Evolutionary conservation across 53 echinoderm and acorn worm species (phyloP), one percentile per base, ranked within the genome.

Genomic region (Mesocentrotus franciscanus): DNA sequence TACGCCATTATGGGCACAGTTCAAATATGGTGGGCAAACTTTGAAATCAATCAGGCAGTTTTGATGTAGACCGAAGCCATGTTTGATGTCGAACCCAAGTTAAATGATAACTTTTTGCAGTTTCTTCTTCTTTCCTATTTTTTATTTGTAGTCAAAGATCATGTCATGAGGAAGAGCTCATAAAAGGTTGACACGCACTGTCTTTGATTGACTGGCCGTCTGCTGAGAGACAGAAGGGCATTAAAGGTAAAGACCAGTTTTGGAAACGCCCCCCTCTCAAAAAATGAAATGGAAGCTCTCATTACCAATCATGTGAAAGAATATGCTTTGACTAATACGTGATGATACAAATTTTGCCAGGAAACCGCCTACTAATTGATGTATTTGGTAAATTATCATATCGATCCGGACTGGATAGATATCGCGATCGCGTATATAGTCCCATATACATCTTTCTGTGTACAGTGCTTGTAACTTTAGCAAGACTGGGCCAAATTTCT

Each of bases 61-160:
- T 87, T 58, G 87, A 87, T 87, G 87, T 87, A 58, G 87, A 58
- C 87, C 87, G 87, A 87, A 87, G 87, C 87, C 87, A 87, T 87
- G 87, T 87, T 87, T 87, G 87, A 87, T 58, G 39, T 22, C 29
- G n/a, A 58, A 27, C 87, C 57, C 8, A 26, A 87, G 87, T 87
- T 87, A 87, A 58, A 87, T 56, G 87, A 87, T 87, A 58, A 55
- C 33, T 36, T 81, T 18, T 24, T 10, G 87, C 49, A 58, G 4
- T 87, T 27, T 87, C 20, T n/a, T 56, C 20, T 85, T 24, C 2
- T 55, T 55, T 85, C 14, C 13, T 39, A 18, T 4, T 33, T 76
- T 76, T 33, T 33, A 76, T 33, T 20, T 81, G 42, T 81, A 6
- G 42, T 42, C 81, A 81, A 42, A 81, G 81, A 81, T 81, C 20